Conservation (phyloP, 2,797 vertebrate species). For the Glyptemys insculpta region DNA sequence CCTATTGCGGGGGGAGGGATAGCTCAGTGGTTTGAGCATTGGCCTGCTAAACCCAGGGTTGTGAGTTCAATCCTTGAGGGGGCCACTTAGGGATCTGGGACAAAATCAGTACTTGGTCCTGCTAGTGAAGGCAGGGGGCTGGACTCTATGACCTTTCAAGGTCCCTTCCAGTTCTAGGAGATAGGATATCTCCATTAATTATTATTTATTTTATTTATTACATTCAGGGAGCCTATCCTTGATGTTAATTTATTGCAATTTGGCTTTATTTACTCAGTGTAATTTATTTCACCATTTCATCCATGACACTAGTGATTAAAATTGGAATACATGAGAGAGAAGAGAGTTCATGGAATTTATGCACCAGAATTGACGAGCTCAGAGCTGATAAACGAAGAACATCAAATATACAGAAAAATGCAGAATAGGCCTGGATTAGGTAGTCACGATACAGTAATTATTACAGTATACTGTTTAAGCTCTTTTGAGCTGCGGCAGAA, state of each 20-base stretch:
- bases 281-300: constrained; percentile 34
- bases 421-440: neutral
- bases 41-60: too few relatives aligned
- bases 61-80: too few relatives aligned
- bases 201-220: neutral
- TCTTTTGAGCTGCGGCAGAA: neutral
- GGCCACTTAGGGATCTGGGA: too few relatives aligned
- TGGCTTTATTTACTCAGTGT: constrained; percentile 4
- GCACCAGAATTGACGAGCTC: neutral
- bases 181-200: too few relatives aligned
- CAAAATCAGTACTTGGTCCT: too few relatives aligned
- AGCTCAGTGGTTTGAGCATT: too few relatives aligned
- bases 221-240: constrained; percentile 12
- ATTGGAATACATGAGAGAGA: neutral
- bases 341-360: neutral
- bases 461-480: neutral
- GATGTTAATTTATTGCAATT: constrained; percentile 24
- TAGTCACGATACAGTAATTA: neutral
- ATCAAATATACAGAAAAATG: neutral
- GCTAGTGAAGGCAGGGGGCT: too few relatives aligned
- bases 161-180: too few relatives aligned
- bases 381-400: neutral
- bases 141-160: too few relatives aligned
- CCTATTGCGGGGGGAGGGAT: neutral
- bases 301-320: neutral